phyloP scores from a whole-genome alignment of 2,797 vertebrate species.

The Rhinoraja longicauda region DNA sequence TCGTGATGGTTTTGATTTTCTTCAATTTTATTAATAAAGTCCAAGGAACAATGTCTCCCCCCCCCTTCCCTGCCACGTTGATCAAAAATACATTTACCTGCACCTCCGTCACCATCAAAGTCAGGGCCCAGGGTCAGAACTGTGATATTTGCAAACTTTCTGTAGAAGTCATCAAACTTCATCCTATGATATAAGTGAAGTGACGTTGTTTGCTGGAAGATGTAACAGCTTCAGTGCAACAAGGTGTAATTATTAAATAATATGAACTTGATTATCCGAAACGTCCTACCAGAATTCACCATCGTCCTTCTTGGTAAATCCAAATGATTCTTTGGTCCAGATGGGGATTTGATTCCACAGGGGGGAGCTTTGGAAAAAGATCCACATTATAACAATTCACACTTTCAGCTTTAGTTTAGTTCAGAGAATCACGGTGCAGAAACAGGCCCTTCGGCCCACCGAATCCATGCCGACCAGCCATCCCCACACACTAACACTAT shows the following conservation, averaged over 20 bases:
- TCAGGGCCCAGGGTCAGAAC: slow-evolving; percentile 39
- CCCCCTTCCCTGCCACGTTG: background rate
- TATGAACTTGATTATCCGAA: background rate
- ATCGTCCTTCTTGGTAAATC: slow-evolving; percentile 38
- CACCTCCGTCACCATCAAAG: slow-evolving; percentile 32
- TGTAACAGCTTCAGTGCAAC: background rate
- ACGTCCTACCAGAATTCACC: slow-evolving; percentile 38
- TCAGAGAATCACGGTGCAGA: too few species aligned
- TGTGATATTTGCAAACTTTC: slow-evolving; percentile 33
- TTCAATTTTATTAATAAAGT: background rate
- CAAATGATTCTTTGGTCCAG: slow-evolving; percentile 38
- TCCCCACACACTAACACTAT: too few species aligned
- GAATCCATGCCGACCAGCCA: too few species aligned
- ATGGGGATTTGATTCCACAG: slow-evolving; percentile 38
- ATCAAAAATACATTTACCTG: slow-evolving; percentile 20
- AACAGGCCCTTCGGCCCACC: too few species aligned
- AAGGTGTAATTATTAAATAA: background rate
- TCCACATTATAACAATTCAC: background rate
- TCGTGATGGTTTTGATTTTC: too few species aligned
- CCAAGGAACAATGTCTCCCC: too few species aligned
- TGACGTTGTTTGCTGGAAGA: too few species aligned
- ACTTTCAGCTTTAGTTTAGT: background rate
- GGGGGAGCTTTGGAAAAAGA: slow-evolving; percentile 23
- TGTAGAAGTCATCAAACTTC: slow-evolving; percentile 39
- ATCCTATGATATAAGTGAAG: slow-evolving; percentile 7